A percentile compares a stretch with the other conserved stretches of the same genome.
Evolutionary conservation across 2,797 vertebrate genomes (phyloP).

Genomic region (Vespertilio murinus): DNA sequence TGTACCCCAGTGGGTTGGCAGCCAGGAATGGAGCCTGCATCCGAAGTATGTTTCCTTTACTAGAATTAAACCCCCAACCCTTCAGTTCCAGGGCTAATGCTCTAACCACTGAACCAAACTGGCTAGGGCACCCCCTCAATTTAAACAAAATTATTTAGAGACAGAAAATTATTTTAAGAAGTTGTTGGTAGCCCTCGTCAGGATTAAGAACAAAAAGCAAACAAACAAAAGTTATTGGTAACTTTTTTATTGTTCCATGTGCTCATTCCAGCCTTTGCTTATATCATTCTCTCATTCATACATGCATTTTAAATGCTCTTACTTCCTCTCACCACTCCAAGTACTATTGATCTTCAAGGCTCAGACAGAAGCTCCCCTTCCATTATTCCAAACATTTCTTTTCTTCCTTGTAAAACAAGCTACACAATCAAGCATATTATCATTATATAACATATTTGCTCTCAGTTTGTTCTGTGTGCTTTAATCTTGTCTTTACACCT

Average conservation of each 20-base stretch:
- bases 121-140: neutral
- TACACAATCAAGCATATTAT: neutral
- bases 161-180: neutral
- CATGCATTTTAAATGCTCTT: accelerated
- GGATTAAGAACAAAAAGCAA: no score
- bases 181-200: neutral
- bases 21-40: no score
- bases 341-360: neutral
- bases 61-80: no score
- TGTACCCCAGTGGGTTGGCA: no score
- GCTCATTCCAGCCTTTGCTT: neutral
- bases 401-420: slow-evolving; percentile 1
- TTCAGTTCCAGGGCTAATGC: no score
- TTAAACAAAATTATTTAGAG: neutral
- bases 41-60: no score
- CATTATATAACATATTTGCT: neutral
- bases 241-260: no score
- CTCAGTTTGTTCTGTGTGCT: neutral
- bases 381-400: neutral
- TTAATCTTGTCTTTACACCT: neutral
- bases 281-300: neutral
- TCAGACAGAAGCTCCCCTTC: neutral
- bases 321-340: neutral
- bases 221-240: neutral
- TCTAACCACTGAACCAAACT: no score